These are phyloP conservation scores for Orthosia cruda DNA, from an alignment of 2,888 invertebrate species.

Conservation along the genomic window DNA sequence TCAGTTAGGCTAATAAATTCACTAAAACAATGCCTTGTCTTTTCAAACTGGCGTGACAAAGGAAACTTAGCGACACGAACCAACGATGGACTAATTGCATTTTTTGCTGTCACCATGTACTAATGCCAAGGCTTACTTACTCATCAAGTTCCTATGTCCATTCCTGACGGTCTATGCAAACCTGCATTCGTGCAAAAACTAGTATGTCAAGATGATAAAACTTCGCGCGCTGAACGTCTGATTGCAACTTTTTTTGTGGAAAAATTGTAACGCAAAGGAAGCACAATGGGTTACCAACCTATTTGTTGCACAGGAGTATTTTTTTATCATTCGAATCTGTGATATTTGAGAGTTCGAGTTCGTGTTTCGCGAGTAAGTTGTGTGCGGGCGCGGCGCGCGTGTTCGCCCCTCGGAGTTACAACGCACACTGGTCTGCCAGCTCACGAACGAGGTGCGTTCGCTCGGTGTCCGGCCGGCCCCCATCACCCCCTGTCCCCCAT, in stretches of 20 bases:
- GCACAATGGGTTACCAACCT: conserved; percentile 85
- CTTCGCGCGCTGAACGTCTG: conserved; percentile 75
- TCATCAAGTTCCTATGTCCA: conserved; percentile 89
- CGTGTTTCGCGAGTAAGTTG: conserved; percentile 88
- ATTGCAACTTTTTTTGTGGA: conserved; percentile 76
- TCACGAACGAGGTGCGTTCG: conserved; percentile 74
- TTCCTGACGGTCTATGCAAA: conserved; percentile 87
- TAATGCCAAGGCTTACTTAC: conserved; percentile 90
- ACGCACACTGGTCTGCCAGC: conserved; percentile 86
- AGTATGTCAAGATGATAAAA: conserved; percentile 82
- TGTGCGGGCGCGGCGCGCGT: conserved; percentile 86
- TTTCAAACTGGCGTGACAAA: conserved; percentile 87
- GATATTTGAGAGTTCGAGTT: conserved; percentile 77
- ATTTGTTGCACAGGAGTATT: conserved; percentile 72
- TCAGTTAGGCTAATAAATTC: conserved; percentile 85
- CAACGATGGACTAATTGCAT: conserved; percentile 88
- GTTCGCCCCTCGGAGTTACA: conserved; percentile 82
- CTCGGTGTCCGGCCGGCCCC: conserved; percentile 79
- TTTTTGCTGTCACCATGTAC: conserved; percentile 87
- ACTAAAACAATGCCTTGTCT: conserved; percentile 88
- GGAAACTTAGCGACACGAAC: conserved; percentile 84
- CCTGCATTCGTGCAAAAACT: conserved; percentile 85
- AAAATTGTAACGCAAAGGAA: conserved; percentile 70
- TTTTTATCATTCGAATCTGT: conserved; percentile 63
- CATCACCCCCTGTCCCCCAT: conserved; percentile 83